Conservation (phyloP, 2,888 invertebrate genomes). For the Willowsia nigromaculata region DNA sequence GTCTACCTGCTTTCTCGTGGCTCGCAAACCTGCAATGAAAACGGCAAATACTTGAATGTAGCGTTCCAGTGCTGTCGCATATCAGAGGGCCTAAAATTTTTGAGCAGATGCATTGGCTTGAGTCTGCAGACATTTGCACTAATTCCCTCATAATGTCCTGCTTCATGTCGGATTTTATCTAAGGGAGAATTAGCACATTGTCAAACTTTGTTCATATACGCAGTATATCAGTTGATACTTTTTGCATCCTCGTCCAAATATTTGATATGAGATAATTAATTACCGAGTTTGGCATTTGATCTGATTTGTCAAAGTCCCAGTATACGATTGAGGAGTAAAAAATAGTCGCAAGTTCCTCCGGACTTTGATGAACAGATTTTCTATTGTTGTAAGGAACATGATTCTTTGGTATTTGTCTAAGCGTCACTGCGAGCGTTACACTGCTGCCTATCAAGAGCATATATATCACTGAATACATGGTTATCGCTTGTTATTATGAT, state of each 20-base stretch:
- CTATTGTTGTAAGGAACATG: neutral
- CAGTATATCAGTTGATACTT: no score
- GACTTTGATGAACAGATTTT: neutral
- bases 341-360: neutral
- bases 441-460: no score
- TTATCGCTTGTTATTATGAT: no score
- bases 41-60: constrained; percentile 54
- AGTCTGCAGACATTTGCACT: neutral
- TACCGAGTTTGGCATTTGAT: constrained; percentile 21
- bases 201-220: no score
- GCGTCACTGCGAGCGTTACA: no score
- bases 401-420: no score
- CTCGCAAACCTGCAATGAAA: constrained; percentile 45
- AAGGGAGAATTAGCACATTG: neutral
- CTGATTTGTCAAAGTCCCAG: constrained; percentile 42
- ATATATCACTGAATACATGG: no score
- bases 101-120: constrained; percentile 13
- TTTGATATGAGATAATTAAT: neutral
- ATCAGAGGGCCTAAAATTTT: constrained; percentile 48
- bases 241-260: no score
- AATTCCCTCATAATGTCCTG: constrained; percentile 38
- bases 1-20: neutral
- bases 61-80: constrained; percentile 56
- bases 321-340: constrained; percentile 39
- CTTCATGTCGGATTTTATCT: constrained; percentile 40